Evolutionary conservation across 2,888 invertebrate species (phyloP), one percentile per base, ranked within the genome.

Genomic region (Leptopilina myrica): DNA sequence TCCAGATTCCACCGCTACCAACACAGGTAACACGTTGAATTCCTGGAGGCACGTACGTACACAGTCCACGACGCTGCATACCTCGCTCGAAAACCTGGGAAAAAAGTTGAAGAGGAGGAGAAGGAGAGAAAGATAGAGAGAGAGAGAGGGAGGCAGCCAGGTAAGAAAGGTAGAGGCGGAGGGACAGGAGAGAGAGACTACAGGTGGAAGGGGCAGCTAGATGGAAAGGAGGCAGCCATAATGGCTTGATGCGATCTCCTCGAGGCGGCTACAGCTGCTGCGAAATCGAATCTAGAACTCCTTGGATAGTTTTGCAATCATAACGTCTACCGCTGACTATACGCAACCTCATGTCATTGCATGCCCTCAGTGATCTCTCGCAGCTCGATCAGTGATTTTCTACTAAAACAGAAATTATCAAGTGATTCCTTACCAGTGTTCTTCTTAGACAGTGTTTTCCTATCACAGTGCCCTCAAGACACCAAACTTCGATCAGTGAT

Each of bases 191-290:
- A 43, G 79, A 78, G 79, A 78, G 40, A 40, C 66, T 40, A 69
- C 66, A 78, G 81, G 78, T 69, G 82, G 79, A 76, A 73, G 73
- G 73, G 73, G 73, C 73, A 77, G 80, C 83, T 80, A 80, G 80
- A 84, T 82, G 79, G 78, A 76, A 79, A 79, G 75, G 64, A 81
- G 79, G 79, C 80, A 76, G 80, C 83, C 89, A 90, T 90, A 88
- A 90, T 91, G 90, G 86, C 83, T 85, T 88, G 87, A 89, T 86
- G 86, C 83, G 81, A 87, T 88, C 87, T 87, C 87, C 82, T 84
- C 84, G 85, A 86, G 82, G 85, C 87, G 84, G 88, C 86, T 88
- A 86, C 89, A 87, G 89, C 90, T 88, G 89, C 88, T 89, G 89
- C 87, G 86, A 89, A 88, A 87, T 82, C 81, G 79, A 82, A 81